Evolutionary conservation across 2,797 vertebrate genomes (phyloP).

Genomic region (Paguma larvata): DNA sequence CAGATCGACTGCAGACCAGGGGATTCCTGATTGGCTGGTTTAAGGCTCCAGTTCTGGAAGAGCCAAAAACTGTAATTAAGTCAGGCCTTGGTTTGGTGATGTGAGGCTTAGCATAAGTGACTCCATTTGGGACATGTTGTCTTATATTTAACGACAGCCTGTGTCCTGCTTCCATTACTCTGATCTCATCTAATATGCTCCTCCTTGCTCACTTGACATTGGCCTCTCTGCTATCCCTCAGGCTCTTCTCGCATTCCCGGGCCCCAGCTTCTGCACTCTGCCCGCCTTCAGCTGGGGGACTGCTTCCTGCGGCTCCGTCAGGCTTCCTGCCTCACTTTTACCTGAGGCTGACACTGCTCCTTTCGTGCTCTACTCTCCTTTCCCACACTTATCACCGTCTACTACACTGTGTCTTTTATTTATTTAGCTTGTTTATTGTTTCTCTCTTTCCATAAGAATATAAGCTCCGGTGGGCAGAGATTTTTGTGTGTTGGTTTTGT

Average conservation of each 20-base stretch:
- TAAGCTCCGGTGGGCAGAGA: not conserved
- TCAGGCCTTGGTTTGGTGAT: not conserved
- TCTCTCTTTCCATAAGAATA: not conserved
- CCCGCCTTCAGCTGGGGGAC: not conserved
- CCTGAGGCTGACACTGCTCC: not conserved
- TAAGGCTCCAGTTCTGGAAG: not conserved
- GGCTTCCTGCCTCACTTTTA: not conserved
- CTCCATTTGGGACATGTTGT: not conserved
- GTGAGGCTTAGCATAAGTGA: not conserved
- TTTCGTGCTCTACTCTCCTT: not conserved
- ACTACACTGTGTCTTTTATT: not conserved
- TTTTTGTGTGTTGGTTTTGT: conserved; percentile 8
- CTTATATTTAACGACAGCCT: not conserved
- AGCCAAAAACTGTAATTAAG: not conserved
- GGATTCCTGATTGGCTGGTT: not conserved
- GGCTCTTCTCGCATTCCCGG: too few relatives aligned
- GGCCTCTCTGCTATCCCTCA: not conserved
- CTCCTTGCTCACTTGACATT: too few relatives aligned
- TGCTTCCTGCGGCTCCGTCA: not conserved
- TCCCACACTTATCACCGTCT: not conserved
- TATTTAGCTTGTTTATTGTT: not conserved
- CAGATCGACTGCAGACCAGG: not conserved
- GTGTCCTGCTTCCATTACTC: not conserved
- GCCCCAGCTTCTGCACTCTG: not conserved
- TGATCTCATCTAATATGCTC: not conserved